phyloP scores from a whole-genome alignment of 1,140 invertebrate species.

The Helicorthomorpha holstii region DNA sequence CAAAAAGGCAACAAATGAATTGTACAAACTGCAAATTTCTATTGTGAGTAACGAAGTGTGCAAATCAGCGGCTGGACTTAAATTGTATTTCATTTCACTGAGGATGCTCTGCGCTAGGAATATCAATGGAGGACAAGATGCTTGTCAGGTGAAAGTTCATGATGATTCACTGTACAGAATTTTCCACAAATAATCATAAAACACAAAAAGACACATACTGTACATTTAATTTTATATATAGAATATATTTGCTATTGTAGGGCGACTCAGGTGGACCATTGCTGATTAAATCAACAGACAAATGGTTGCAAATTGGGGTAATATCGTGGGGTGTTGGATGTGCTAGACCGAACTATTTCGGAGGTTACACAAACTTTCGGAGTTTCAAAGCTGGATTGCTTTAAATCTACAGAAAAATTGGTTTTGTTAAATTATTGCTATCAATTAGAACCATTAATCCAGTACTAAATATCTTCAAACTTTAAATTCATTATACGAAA shows the following conservation, averaged over 20 bases:
- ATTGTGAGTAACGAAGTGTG: constrained; percentile 9
- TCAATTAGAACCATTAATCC: no score
- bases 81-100: constrained; percentile 35
- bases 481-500: no score
- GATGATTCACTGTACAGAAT: constrained; percentile 3
- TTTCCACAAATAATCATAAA: constrained; percentile 31
- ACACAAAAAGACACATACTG: no score
- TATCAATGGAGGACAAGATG: constrained; percentile 50
- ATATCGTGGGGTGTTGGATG: constrained; percentile 38
- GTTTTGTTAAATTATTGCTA: no score
- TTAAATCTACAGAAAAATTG: no score
- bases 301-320: constrained; percentile 18
- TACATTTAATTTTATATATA: no score
- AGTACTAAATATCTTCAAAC: no score
- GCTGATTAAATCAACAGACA: constrained; percentile 33
- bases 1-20: neutral
- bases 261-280: constrained; percentile 83
- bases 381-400: no score
- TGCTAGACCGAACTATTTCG: constrained; percentile 49
- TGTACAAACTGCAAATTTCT: constrained; percentile 16
- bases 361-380: constrained; percentile 65
- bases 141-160: constrained; percentile 41
- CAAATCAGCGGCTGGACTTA: constrained; percentile 37
- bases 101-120: constrained; percentile 57
- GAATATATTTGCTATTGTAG: constrained; percentile 32